Evolutionary conservation across 2,797 vertebrate genomes (phyloP).

Genomic region (Cryptoprocta ferox): DNA sequence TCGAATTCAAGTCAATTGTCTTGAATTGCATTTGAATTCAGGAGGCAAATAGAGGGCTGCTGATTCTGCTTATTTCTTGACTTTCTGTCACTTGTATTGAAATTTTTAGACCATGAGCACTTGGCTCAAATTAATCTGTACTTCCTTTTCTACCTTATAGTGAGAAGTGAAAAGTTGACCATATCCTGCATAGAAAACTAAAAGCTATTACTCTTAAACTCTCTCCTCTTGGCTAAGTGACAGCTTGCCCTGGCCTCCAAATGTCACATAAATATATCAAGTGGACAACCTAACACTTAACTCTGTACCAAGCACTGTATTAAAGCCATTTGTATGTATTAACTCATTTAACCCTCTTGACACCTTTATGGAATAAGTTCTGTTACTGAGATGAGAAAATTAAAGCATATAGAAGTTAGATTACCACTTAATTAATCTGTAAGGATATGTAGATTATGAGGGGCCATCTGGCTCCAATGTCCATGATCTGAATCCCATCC

Average conservation of each 20-base stretch:
- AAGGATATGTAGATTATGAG: neutral
- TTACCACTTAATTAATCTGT: neutral
- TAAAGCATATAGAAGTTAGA: neutral
- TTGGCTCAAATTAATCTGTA: neutral
- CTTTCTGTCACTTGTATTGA: neutral
- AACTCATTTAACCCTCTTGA: conserved; percentile 24
- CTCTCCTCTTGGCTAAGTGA: neutral
- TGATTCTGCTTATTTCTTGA: neutral
- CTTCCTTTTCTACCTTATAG: neutral
- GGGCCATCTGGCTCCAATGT: neutral
- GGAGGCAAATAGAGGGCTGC: neutral
- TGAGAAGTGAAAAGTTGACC: neutral
- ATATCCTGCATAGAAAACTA: neutral
- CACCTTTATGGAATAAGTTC: neutral
- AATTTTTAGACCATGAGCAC: neutral
- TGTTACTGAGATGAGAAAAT: conserved; percentile 30
- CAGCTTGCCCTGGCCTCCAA: neutral
- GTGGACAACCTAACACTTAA: neutral
- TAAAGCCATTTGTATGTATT: neutral
- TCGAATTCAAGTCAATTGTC: conserved; percentile 13
- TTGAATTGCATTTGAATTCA: conserved; percentile 48
- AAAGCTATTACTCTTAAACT: neutral
- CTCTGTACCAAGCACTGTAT: neutral
- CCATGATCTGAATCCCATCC: neutral
- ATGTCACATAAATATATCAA: no score